These are phyloP conservation scores for Sialis lutaria DNA, from an alignment of 2,888 invertebrate genomes.

Conservation along the genomic window DNA sequence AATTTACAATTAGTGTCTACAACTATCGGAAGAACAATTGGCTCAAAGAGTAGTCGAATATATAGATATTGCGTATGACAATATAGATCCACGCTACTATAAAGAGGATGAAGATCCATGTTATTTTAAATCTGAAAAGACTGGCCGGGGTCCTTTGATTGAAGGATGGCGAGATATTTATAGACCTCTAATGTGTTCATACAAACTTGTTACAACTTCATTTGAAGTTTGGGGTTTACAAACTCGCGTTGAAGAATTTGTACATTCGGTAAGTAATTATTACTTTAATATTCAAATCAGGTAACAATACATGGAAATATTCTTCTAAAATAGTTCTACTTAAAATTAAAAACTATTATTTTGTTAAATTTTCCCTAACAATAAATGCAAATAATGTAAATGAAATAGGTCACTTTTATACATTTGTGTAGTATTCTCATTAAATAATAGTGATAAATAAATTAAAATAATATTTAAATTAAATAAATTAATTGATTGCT, in stretches of 20 bases:
- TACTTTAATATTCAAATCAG: neutral
- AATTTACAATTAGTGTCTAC: conserved; percentile 44
- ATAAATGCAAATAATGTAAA: no score
- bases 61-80: conserved; percentile 79
- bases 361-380: no score
- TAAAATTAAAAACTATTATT: no score
- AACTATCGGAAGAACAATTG: conserved; percentile 52
- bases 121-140: conserved; percentile 66
- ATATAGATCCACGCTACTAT: conserved; percentile 69
- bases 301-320: no score
- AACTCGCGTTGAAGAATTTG: conserved; percentile 73
- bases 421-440: no score
- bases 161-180: conserved; percentile 65
- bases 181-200: conserved; percentile 83
- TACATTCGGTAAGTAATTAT: conserved; percentile 47
- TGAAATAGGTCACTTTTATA: no score
- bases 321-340: no score
- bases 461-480: no score
- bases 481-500: no score
- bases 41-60: conserved; percentile 57
- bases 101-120: conserved; percentile 80
- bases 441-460: no score
- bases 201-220: conserved; percentile 69
- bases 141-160: conserved; percentile 65
- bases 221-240: conserved; percentile 91